Evolutionary conservation across 2,888 invertebrate genomes (phyloP), one percentile per base, ranked within the genome.

Genomic region (Rapana venosa): DNA sequence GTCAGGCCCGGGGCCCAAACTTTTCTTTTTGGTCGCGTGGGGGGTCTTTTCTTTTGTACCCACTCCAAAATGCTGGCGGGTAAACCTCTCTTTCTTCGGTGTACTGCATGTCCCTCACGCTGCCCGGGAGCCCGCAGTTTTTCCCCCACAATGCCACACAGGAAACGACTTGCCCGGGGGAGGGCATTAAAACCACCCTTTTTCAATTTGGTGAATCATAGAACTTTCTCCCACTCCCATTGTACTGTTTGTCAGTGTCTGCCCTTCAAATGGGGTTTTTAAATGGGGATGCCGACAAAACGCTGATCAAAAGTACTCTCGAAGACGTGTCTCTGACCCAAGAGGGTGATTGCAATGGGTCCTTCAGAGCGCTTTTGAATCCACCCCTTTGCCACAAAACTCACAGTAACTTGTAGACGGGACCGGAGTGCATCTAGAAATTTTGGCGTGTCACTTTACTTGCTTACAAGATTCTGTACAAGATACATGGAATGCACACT

Each of bases 181-280:
- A 83, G 88, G 17, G 36, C 20, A 4, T 15, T 66, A 83, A 88
- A 70, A 47, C 2, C 47, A 36, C 83, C 83, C 81, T 20, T 66
- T 11, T 36, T 83, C 66, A 83, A 66, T 30, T 83, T 83, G 83
- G 61, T 35, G 35, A 66, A 35, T 88, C 83, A 83, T 61, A 88
- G 66, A 83, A 83, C 30, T 36, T 90, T 58, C n/a, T 61, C 79
- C 47, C 90, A 90, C 36, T 36, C 74, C 90, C 88, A 0, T 26
- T 88, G 79, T 90, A 85, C 58, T 87, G 90, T 79, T 79, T 88
- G 85, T 83, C 85, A 15, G 88, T 84, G 32, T 88, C 88, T 90
- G 90, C 35, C 88, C 30, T 81, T 87, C n/a, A 86, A 20, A 87
- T 32, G 30, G 88, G 90, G 8, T 88, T 87, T 56, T 35, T 22